Evolutionary conservation across 2,888 invertebrate genomes (phyloP).

Genomic region (Ypsolopha scabrella): DNA sequence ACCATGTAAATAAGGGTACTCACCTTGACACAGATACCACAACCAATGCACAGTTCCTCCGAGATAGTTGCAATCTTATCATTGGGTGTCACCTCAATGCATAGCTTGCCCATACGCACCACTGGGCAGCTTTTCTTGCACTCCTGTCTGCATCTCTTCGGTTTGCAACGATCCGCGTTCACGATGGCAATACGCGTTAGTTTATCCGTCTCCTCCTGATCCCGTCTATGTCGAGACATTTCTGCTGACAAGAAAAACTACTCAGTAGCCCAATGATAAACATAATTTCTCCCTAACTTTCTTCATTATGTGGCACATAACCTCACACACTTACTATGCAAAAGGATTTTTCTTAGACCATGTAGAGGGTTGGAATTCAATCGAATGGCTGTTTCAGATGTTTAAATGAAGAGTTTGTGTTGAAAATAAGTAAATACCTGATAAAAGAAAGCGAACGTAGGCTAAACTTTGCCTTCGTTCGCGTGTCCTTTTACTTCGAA

Average conservation of each 20-base stretch:
- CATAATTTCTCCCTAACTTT: background rate
- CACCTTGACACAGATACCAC: constrained; percentile 99
- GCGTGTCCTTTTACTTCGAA: constrained; percentile 56
- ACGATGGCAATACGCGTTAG: constrained; percentile 98
- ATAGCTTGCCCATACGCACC: constrained; percentile 98
- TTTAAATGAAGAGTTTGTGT: constrained; percentile 8
- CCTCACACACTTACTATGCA: background rate
- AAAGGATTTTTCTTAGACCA: background rate
- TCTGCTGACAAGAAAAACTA: constrained; percentile 27
- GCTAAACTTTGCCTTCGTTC: constrained; percentile 59
- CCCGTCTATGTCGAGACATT: constrained; percentile 63
- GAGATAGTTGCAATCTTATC: constrained; percentile 98
- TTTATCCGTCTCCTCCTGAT: constrained; percentile 88
- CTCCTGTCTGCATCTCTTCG: constrained; percentile 98
- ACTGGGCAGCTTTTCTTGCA: constrained; percentile 99
- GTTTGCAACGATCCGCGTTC: constrained; percentile 98
- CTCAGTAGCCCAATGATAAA: background rate
- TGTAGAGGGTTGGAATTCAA: background rate
- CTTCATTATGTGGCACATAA: constrained; percentile 4
- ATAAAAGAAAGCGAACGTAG: constrained; percentile 52
- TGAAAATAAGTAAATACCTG: constrained; percentile 36
- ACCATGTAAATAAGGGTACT: constrained; percentile 4
- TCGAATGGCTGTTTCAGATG: background rate
- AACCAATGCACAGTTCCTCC: constrained; percentile 98
- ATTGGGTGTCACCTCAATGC: constrained; percentile 96